A percentile compares a stretch with the other conserved stretches of the same genome.
phyloP scores from a whole-genome alignment of 2,797 vertebrate species.

The Sebastes dallii region DNA sequence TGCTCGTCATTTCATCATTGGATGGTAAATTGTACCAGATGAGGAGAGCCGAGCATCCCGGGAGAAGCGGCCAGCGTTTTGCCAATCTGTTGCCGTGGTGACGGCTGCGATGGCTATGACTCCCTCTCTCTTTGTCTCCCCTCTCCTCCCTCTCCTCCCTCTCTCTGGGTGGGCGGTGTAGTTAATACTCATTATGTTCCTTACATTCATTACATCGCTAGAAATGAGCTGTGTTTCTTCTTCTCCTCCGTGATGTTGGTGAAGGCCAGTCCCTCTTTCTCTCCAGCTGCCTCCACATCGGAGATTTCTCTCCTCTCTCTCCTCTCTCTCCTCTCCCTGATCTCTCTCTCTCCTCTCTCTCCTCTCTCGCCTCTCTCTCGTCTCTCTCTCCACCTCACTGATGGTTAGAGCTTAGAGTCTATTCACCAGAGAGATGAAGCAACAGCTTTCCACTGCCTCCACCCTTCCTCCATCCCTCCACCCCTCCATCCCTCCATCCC shows the following conservation, averaged over 20 bases:
- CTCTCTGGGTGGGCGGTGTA: conserved; percentile 30
- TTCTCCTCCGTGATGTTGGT: neutral
- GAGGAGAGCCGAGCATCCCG: conserved; percentile 61
- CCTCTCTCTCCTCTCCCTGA: neutral
- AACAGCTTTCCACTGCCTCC: conserved; percentile 57
- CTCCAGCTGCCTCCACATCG: conserved; percentile 31
- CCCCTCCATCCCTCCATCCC: neutral
- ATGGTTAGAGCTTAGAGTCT: conserved; percentile 70
- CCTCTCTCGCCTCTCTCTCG: neutral
- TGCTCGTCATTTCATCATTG: conserved; percentile 81
- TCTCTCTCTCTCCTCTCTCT: neutral
- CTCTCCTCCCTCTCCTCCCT: neutral
- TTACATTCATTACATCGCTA: conserved; percentile 27
- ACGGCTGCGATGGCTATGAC: conserved; percentile 30
- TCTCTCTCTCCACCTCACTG: conserved; percentile 55
- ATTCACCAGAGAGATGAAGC: conserved; percentile 71
- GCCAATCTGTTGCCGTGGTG: conserved; percentile 63
- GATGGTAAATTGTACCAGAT: conserved; percentile 67
- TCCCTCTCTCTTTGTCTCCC: neutral
- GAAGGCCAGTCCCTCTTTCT: conserved; percentile 12
- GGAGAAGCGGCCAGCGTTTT: conserved; percentile 53
- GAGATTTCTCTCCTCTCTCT: conserved; percentile 11
- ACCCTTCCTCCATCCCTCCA: neutral
- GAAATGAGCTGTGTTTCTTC: conserved; percentile 24
- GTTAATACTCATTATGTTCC: conserved; percentile 33